phyloP scores from a whole-genome alignment of 2,113 vertebrate species.

The Brachyhypopomus gauderio region DNA sequence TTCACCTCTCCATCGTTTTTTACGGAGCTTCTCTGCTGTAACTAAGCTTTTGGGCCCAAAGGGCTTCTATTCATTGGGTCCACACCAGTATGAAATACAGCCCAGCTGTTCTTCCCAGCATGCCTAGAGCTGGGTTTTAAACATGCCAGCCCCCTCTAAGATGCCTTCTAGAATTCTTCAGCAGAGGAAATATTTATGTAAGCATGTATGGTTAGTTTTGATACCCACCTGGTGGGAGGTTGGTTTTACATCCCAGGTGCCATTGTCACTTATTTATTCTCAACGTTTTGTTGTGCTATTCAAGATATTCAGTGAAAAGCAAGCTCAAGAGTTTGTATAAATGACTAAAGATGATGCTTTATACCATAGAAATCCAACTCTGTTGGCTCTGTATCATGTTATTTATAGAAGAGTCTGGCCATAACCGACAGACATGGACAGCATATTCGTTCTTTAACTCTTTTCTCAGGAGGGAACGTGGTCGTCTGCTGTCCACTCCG shows the following conservation, averaged over 20 bases:
- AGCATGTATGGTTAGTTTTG: not conserved
- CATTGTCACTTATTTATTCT: not conserved
- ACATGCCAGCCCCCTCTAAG: not conserved
- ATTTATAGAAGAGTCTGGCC: too few relatives aligned
- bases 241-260: not conserved
- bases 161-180: not conserved
- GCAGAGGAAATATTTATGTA: conserved; percentile 1
- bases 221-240: not conserved
- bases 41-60: conserved; percentile 43
- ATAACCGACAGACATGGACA: too few relatives aligned
- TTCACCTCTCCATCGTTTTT: not conserved
- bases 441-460: not conserved
- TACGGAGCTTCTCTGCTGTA: conserved; percentile 30
- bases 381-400: too few relatives aligned
- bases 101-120: conserved; percentile 49
- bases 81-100: conserved; percentile 51
- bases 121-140: conserved; percentile 23
- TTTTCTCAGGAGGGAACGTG: not conserved
- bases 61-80: not conserved
- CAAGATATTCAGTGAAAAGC: too few relatives aligned
- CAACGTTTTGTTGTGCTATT: too few relatives aligned
- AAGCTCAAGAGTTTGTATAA: too few relatives aligned
- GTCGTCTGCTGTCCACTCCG: not conserved
- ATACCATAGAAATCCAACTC: too few relatives aligned
- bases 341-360: too few relatives aligned